Percentiles rank a stretch among this genome's conserved stretches.
Conservation (phyloP, 2,797 vertebrate species). For the Sardinella longiceps region DNA sequence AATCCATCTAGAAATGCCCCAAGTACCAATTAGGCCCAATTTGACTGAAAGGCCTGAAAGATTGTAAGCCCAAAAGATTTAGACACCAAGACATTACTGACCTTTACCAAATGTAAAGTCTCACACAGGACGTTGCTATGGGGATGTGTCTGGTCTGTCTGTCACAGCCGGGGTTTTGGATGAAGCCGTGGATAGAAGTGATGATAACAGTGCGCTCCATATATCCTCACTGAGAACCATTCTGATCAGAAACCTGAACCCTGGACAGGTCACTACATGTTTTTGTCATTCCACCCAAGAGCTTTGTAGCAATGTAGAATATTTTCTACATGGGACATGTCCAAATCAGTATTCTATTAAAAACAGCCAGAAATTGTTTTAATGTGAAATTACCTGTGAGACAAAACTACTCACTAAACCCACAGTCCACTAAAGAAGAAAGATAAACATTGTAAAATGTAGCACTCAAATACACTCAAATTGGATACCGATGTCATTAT, state of each 20-base stretch:
- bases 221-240: neutral
- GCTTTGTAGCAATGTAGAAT: neutral
- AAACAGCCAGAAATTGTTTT: neutral
- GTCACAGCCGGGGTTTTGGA: neutral
- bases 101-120: neutral
- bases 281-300: neutral
- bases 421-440: neutral
- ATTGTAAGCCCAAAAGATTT: neutral
- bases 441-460: neutral
- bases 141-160: neutral
- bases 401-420: too few relatives aligned
- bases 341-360: neutral
- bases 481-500: neutral
- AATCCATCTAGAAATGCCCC: neutral
- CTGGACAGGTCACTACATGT: neutral
- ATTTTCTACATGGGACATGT: neutral
- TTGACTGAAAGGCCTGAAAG: neutral
- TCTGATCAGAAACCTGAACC: neutral
- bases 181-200: neutral
- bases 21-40: neutral
- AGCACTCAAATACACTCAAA: conserved; percentile 16
- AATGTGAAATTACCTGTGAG: neutral
- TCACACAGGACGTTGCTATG: neutral
- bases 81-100: neutral
- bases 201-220: neutral